Evolutionary conservation across 2,888 invertebrate species (phyloP).

Genomic region (Macrosoma leucophasiata): DNA sequence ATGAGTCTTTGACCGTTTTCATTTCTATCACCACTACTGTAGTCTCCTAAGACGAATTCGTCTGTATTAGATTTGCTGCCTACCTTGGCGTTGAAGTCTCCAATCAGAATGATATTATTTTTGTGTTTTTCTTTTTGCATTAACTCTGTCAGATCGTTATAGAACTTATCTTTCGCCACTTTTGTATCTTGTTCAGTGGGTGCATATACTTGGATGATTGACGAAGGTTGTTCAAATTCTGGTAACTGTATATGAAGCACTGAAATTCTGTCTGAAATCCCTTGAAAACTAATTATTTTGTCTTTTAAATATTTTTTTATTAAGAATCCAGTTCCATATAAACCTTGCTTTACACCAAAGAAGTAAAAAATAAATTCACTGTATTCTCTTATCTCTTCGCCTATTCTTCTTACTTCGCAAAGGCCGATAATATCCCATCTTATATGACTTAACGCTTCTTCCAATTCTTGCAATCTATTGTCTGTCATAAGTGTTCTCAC

Average conservation of each 20-base stretch:
- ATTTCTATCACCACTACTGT: neutral
- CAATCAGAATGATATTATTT: slow-evolving; percentile 2
- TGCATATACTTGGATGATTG: slow-evolving; percentile 10
- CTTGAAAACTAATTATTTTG: slow-evolving; percentile 14
- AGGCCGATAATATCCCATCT: slow-evolving; percentile 25
- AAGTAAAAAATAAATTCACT: slow-evolving; percentile 13
- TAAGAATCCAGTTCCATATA: slow-evolving; percentile 14
- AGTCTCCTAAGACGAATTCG: neutral
- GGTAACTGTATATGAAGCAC: slow-evolving; percentile 9
- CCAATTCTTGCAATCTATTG: slow-evolving; percentile 11
- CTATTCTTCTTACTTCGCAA: slow-evolving; percentile 22
- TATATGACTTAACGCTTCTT: slow-evolving; percentile 17
- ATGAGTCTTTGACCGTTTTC: slow-evolving; percentile 2
- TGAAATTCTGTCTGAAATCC: slow-evolving; percentile 15
- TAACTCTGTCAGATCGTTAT: neutral
- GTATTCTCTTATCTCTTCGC: slow-evolving; percentile 15
- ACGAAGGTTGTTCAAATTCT: neutral
- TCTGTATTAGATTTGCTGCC: neutral
- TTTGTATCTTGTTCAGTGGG: slow-evolving; percentile 8
- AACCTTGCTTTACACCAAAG: slow-evolving; percentile 7
- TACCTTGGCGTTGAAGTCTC: slow-evolving; percentile 2
- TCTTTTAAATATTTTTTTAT: slow-evolving; percentile 17
- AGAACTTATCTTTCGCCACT: slow-evolving; percentile 4
- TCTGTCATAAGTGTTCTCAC: slow-evolving; percentile 15
- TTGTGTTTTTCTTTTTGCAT: slow-evolving; percentile 5